A percentile compares a stretch with the other conserved stretches of the same genome.
Evolutionary conservation across 2,113 vertebrate genomes (phyloP).

Genomic region (Oreochromis aureus): DNA sequence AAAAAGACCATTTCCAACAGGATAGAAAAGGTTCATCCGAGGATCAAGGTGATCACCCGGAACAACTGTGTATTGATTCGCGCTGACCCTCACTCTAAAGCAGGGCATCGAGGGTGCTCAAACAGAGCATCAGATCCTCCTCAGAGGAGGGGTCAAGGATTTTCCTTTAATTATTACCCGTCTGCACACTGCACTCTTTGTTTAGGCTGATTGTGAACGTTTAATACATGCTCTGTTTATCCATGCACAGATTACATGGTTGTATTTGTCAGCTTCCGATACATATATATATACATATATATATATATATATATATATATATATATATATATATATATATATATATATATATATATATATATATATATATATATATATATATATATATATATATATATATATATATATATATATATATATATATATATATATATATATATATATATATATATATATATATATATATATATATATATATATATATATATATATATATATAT

Average conservation of each 20-base stretch:
- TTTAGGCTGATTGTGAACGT: not conserved
- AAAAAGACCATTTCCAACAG: not conserved
- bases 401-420: no score
- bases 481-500: not conserved
- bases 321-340: no score
- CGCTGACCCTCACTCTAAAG: not conserved
- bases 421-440: no score
- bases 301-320: no score
- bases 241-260: not conserved
- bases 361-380: no score
- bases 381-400: no score
- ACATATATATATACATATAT: no score
- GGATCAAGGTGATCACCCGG: not conserved
- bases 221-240: not conserved
- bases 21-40: not conserved
- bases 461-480: no score
- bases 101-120: not conserved
- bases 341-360: no score
- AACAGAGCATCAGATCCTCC: not conserved
- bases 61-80: not conserved
- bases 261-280: not conserved
- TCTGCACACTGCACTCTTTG: not conserved
- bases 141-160: not conserved
- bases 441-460: no score
- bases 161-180: not conserved